These are phyloP conservation scores for Lindbergichthys nudifrons DNA, from an alignment of 2,797 vertebrate genomes.

Conservation along the genomic window DNA sequence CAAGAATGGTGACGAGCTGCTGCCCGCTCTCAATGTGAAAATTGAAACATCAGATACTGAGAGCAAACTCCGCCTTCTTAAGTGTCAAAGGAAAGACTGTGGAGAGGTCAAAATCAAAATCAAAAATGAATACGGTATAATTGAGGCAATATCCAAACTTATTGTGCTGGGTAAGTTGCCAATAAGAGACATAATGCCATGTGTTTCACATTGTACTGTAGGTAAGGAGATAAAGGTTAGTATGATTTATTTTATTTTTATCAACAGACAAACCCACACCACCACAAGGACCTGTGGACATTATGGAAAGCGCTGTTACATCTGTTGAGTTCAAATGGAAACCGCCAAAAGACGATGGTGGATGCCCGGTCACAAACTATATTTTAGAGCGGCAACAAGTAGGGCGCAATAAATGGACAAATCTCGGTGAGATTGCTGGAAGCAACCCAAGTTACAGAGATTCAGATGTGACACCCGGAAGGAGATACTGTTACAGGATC, in stretches of 20 bases:
- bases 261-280: constrained; percentile 89
- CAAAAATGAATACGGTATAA: constrained; percentile 87
- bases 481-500: constrained; percentile 90
- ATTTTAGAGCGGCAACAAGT: constrained; percentile 87
- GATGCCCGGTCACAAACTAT: constrained; percentile 86
- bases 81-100: constrained; percentile 85
- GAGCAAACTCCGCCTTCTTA: constrained; percentile 84
- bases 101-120: constrained; percentile 89
- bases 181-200: background rate
- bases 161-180: constrained; percentile 87
- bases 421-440: constrained; percentile 81
- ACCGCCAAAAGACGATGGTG: constrained; percentile 88
- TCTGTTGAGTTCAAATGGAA: constrained; percentile 89
- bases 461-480: constrained; percentile 85
- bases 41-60: constrained; percentile 80
- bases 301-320: constrained; percentile 82
- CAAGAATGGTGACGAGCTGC: constrained; percentile 86
- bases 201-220: background rate
- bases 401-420: constrained; percentile 88
- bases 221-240: background rate
- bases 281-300: constrained; percentile 89
- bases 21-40: constrained; percentile 73
- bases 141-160: constrained; percentile 84
- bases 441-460: constrained; percentile 82
- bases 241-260: constrained; percentile 3